Base-by-base conservation (phyloP, 1,140 invertebrate species). In the Drosophila ogumai region DNA sequence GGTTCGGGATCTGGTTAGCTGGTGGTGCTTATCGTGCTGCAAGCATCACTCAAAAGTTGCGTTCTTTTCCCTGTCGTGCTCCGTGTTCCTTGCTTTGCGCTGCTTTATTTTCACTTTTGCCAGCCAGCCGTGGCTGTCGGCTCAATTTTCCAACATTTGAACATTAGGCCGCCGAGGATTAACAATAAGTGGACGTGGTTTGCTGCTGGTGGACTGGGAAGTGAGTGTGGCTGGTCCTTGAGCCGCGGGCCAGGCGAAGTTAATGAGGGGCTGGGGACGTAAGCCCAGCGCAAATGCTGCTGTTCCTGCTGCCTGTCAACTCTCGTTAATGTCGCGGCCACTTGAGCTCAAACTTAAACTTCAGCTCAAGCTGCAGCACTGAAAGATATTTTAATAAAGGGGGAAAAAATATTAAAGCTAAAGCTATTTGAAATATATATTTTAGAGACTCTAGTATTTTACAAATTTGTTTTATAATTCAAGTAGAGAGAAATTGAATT, bases 81-180 rank as follows among this genome's bases (percentile, higher is more conserved):
- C 28, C 22, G 36, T 59, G n/a, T 31, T 63, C n/a, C 47, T 32
- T 22, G 32, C 15, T 47, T 36, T 40, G 7, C 25, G 15, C 58
- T 40, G 41, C 58, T 36, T 44, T 49, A 61, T 61, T 73, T 65
- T 72, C 57, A 69, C 19, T 75, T 61, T 66, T 67, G 25, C 50
- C 34, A 28, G 28, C 47, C 52, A 43, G 44, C 40, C 75, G 17
- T 44, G 66, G 66, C 76, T 88, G 74, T 78, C 81, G 74, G 74
- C 85, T 90, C 85, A 85, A 90, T 90, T 90, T 90, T 90, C 85
- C 85, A 90, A 90, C 85, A 90, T 90, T 81, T 90, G 85, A 90
- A 81, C 85, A 90, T 90, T 90, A 85, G 85, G 85, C 85, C 85
- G 71, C 57, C 56, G 81, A 90, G 85, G 85, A 90, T 90, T 90